Percentiles rank a stretch among this genome's conserved stretches.
Conservation (phyloP, 1,140 invertebrate species). For the Cardiocondyla obscurior region DNA sequence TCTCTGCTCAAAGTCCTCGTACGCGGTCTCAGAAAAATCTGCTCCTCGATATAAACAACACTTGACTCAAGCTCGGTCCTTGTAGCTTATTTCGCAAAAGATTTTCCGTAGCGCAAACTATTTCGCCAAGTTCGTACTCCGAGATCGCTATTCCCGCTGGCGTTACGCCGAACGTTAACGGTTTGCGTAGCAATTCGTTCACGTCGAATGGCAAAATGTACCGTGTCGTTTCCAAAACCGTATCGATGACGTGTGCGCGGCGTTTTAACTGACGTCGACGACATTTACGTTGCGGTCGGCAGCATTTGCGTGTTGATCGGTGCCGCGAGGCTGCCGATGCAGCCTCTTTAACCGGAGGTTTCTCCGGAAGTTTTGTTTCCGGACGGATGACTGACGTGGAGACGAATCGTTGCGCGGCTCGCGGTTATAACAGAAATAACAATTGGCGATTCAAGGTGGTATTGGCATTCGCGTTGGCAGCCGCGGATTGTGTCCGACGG, state of each 20-base stretch:
- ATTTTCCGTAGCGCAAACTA: not conserved
- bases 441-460: conserved; percentile 26
- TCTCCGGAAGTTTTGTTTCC: conserved; percentile 40
- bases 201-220: not conserved
- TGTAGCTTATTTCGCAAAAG: not conserved
- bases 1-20: not conserved
- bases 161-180: not conserved
- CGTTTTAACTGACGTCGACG: conserved; percentile 37
- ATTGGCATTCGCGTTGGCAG: conserved; percentile 31
- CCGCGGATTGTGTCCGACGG: not conserved
- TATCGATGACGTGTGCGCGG: not conserved
- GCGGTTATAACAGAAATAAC: not conserved
- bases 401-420: not conserved
- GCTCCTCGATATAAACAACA: not conserved
- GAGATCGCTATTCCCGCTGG: not conserved
- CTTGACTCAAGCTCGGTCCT: not conserved
- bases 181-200: not conserved
- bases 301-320: not conserved
- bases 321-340: not conserved
- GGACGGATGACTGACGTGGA: conserved; percentile 27
- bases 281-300: conserved; percentile 3
- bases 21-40: not conserved
- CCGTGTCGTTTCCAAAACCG: not conserved
- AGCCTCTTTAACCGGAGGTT: conserved; percentile 2
- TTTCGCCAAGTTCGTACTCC: not conserved